phyloP scores from a whole-genome alignment of 2,888 invertebrate species.

The Pseudolycoriella hygida region DNA sequence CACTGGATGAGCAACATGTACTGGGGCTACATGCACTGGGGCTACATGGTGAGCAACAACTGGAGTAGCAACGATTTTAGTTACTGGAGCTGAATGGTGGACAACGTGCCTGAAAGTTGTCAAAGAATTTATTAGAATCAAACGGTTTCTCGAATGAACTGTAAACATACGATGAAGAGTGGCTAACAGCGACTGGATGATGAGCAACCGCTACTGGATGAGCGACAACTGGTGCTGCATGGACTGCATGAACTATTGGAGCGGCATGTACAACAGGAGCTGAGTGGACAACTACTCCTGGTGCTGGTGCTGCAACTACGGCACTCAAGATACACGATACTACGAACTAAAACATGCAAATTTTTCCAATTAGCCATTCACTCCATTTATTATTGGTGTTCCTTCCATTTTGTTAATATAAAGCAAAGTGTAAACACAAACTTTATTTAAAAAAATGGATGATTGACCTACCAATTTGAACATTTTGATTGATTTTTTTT shows the following conservation, averaged over 20 bases:
- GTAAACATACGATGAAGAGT: slow-evolving; percentile 7
- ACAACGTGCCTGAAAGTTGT: slow-evolving; percentile 16
- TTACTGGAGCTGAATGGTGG: slow-evolving; percentile 12
- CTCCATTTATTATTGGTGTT: too few species aligned
- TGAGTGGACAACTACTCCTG: slow-evolving; percentile 23
- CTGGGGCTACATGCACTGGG: slow-evolving; percentile 17
- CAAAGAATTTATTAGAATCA: not conserved
- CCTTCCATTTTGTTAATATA: too few species aligned
- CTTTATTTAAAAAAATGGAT: too few species aligned
- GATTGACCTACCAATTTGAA: slow-evolving; percentile 15
- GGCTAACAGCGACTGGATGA: slow-evolving; percentile 9
- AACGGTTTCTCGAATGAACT: not conserved
- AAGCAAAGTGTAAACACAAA: too few species aligned
- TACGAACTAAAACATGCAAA: slow-evolving; percentile 17
- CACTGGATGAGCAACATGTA: slow-evolving; percentile 21
- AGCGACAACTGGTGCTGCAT: slow-evolving; percentile 20
- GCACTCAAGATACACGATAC: slow-evolving; percentile 26
- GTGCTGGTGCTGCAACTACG: slow-evolving; percentile 34
- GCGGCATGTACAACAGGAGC: slow-evolving; percentile 18
- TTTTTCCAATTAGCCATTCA: not conserved
- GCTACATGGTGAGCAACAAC: slow-evolving; percentile 3
- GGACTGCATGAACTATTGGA: slow-evolving; percentile 15
- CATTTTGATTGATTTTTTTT: slow-evolving; percentile 10
- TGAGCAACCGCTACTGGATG: slow-evolving; percentile 14
- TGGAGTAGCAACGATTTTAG: slow-evolving; percentile 1